Base-by-base conservation (phyloP, 2,888 invertebrate genomes). In the Hypselothyrea guttata region DNA sequence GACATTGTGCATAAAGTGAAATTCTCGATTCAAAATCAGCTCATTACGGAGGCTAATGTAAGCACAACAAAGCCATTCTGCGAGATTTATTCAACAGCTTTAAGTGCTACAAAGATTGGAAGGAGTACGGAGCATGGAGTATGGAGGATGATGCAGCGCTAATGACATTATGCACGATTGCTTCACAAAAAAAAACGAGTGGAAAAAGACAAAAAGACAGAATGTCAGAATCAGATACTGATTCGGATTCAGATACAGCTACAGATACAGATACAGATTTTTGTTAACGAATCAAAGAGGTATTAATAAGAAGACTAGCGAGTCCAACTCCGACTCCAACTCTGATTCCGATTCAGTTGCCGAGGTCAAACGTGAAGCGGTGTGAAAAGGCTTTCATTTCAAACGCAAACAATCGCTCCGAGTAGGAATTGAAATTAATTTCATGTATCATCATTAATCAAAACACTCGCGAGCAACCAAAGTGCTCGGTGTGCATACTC, bases 361-460 rank as follows among this genome's bases (percentile, higher is more conserved):
- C 45, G 56, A 62, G 51, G 46, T 46, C 62, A 61, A 58, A 47
- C 38, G 54, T 56, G 64, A 56, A 52, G 70, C 78, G 73, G 83
- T 72, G 83, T 76, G 82, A 81, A 84, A 84, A 72, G 84, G 71
- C 84, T 77, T 84, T 81, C 82, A 84, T 74, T 84, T 78, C 84
- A 84, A 77, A 84, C 62, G 79, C 84, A 77, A 81, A 79, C 84
- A 79, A 79, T 79, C 76, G 82, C 56, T 54, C 63, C 60, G 75
- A 81, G 85, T 84, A 83, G 87, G 86, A 88, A 88, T 87, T 87
- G 88, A 88, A 88, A 88, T 88, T 88, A 88, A 86, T 86, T 88
- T 87, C 88, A 85, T 87, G 88, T 88, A 87, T 85, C 86, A 87
- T 87, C 88, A 88, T 88, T 86, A 88, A 88, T 88, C 88, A 88